These are phyloP conservation scores for Pelobates cultripes DNA, from an alignment of 2,797 vertebrate species.

Conservation along the genomic window DNA sequence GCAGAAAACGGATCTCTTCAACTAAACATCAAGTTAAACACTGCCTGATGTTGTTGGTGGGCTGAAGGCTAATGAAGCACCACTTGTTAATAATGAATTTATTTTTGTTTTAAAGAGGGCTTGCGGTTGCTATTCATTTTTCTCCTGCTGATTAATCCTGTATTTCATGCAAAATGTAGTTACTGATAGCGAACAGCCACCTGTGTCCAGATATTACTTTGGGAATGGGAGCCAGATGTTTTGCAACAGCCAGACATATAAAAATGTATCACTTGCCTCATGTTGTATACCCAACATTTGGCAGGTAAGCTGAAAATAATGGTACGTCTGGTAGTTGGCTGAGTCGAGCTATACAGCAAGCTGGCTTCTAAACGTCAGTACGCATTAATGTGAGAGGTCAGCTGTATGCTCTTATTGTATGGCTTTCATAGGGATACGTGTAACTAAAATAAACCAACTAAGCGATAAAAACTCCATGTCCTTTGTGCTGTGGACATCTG, in stretches of 20 bases:
- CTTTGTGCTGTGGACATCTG: slow-evolving; percentile 53
- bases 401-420: slow-evolving; percentile 38
- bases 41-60: too few species aligned
- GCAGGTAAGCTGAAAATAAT: slow-evolving; percentile 60
- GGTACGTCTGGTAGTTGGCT: slow-evolving; percentile 60
- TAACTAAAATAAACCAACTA: slow-evolving; percentile 45
- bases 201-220: slow-evolving; percentile 54
- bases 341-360: slow-evolving; percentile 44
- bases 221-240: slow-evolving; percentile 59
- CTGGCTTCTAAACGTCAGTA: slow-evolving; percentile 15
- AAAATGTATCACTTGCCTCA: slow-evolving; percentile 62
- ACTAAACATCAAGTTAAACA: too few species aligned
- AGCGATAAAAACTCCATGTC: slow-evolving; percentile 50
- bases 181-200: not conserved
- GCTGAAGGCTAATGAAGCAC: not conserved
- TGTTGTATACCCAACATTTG: slow-evolving; percentile 58
- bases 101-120: not conserved
- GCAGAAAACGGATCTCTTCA: too few species aligned
- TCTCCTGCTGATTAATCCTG: slow-evolving; percentile 23
- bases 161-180: slow-evolving; percentile 19
- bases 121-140: not conserved
- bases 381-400: slow-evolving; percentile 54
- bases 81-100: not conserved
- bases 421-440: slow-evolving; percentile 30
- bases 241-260: slow-evolving; percentile 58